A percentile compares a stretch with the other conserved stretches of the same genome.
Conservation (phyloP, 2,113 vertebrate genomes). For the Leuciscus idus region DNA sequence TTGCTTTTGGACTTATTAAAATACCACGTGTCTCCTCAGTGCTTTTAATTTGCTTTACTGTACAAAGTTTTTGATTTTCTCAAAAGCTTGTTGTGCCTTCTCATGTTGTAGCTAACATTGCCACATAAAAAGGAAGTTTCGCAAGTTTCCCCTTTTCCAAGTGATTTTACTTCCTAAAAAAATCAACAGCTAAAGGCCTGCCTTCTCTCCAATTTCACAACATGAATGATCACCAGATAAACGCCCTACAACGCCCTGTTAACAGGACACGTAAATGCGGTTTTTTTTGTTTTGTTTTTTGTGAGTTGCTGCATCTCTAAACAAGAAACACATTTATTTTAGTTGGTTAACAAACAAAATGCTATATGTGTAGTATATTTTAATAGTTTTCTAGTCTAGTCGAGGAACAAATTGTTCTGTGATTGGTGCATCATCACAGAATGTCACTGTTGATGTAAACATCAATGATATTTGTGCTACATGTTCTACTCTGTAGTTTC, state of each 20-base stretch:
- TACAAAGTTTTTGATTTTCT: neutral
- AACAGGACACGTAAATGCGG: neutral
- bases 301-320: neutral
- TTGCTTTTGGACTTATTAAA: neutral
- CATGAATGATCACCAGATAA: neutral
- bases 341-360: neutral
- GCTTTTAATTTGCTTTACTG: neutral
- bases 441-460: neutral
- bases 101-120: neutral
- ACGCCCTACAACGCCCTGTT: neutral
- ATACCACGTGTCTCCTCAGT: neutral
- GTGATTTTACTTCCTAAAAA: constrained; percentile 38
- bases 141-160: constrained; percentile 30
- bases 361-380: neutral
- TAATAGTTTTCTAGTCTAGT: neutral
- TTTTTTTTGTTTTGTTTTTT: neutral
- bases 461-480: neutral
- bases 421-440: too few relatives aligned
- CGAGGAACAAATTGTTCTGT: neutral
- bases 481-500: neutral
- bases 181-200: neutral
- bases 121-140: constrained; percentile 35
- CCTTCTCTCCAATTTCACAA: constrained; percentile 19
- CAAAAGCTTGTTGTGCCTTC: neutral
- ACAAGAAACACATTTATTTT: neutral